Evolutionary conservation across 2,113 vertebrate genomes (phyloP).

Genomic region (Platichthys flesus): DNA sequence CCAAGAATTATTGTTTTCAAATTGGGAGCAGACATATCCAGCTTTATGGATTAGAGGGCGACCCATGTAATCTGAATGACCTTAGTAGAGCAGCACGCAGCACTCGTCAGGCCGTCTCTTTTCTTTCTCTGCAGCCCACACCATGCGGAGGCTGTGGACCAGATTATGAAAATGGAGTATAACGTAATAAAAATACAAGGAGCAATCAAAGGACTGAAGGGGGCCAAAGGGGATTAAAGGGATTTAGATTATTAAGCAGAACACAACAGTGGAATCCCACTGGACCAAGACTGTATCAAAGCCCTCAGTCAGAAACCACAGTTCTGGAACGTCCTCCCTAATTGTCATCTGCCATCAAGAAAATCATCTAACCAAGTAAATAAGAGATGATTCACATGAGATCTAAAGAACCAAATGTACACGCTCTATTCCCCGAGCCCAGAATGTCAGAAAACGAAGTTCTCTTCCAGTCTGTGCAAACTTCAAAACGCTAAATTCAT

Average conservation of each 20-base stretch:
- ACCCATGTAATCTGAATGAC: slow-evolving; percentile 69
- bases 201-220: slow-evolving; percentile 77
- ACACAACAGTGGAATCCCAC: slow-evolving; percentile 77
- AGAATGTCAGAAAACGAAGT: slow-evolving; percentile 23
- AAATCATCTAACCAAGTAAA: slow-evolving; percentile 65
- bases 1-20: slow-evolving; percentile 39
- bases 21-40: slow-evolving; percentile 33
- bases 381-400: slow-evolving; percentile 64
- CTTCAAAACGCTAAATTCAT: slow-evolving; percentile 29
- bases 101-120: slow-evolving; percentile 45
- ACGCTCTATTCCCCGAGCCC: slow-evolving; percentile 34
- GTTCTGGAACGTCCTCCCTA: slow-evolving; percentile 71
- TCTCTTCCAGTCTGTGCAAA: slow-evolving; percentile 42
- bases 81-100: slow-evolving; percentile 38
- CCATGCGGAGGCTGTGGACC: slow-evolving; percentile 44
- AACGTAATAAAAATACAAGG: slow-evolving; percentile 76
- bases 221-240: slow-evolving; percentile 76
- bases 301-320: slow-evolving; percentile 62
- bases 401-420: slow-evolving; percentile 28
- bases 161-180: slow-evolving; percentile 78
- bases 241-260: slow-evolving; percentile 83
- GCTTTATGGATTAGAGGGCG: slow-evolving; percentile 67
- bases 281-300: slow-evolving; percentile 61
- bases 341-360: slow-evolving; percentile 73
- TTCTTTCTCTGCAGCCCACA: slow-evolving; percentile 42